A percentile compares a stretch with the other conserved stretches of the same genome.
These are phyloP conservation scores for Diorhabda elongata DNA, from an alignment of 1,140 invertebrate genomes.

Conservation along the genomic window DNA sequence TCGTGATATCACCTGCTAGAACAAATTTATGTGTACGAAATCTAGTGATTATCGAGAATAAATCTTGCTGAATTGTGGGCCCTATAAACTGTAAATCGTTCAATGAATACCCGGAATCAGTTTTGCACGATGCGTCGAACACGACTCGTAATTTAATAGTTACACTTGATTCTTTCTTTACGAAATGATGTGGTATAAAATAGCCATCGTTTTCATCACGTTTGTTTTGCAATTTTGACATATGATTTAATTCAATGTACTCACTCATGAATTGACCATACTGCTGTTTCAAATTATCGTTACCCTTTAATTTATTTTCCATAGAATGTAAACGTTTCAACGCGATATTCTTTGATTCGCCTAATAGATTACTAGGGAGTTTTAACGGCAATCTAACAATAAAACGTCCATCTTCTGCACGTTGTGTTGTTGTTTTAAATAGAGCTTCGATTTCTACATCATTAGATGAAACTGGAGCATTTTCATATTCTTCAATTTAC, in stretches of 20 bases:
- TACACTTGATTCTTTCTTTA: conserved; percentile 33
- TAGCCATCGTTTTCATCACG: background rate
- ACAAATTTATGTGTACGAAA: conserved; percentile 44
- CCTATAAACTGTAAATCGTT: conserved; percentile 41
- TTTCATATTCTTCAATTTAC: conserved; percentile 11
- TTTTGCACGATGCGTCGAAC: conserved; percentile 44
- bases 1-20: conserved; percentile 45
- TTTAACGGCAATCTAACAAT: conserved; percentile 8
- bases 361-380: too few species aligned
- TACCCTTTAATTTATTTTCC: background rate
- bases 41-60: conserved; percentile 45
- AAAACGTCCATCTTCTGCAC: conserved; percentile 12
- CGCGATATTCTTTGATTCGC: background rate
- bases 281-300: background rate
- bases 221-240: conserved; percentile 6
- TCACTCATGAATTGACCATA: conserved; percentile 17
- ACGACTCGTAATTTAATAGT: conserved; percentile 45
- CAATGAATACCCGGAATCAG: conserved; percentile 21
- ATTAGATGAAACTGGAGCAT: too few species aligned
- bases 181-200: conserved; percentile 47
- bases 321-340: background rate
- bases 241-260: conserved; percentile 17
- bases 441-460: background rate
- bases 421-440: conserved; percentile 1
- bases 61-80: conserved; percentile 41